Percentiles rank a stretch among this genome's conserved stretches.
Conservation (phyloP, 1,140 invertebrate genomes). For the Apis mellifera region Amel_HAv3.1 CM009931.2:27132001-27132500, state of each 20-base stretch:
- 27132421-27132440: slow-evolving; percentile 38
- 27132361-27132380: slow-evolving; percentile 6
- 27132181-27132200: background rate
- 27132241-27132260: background rate
- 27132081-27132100: too few relatives aligned
- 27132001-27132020: slow-evolving; percentile 37
- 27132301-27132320: slow-evolving; percentile 37
- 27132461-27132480: slow-evolving; percentile 64
- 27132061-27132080: slow-evolving; percentile 52
- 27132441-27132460: slow-evolving; percentile 51
- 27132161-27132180: too few relatives aligned
- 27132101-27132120: too few relatives aligned
- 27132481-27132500: slow-evolving; percentile 58
- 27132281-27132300: slow-evolving; percentile 51
- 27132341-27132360: slow-evolving; percentile 7
- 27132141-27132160: too few relatives aligned
- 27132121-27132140: slow-evolving; percentile 10
- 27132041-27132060: slow-evolving; percentile 45
- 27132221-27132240: background rate
- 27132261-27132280: slow-evolving; percentile 47
- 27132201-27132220: background rate
- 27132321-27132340: slow-evolving; percentile 47
- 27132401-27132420: slow-evolving; percentile 5
- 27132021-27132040: slow-evolving; percentile 43
- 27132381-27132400: slow-evolving; percentile 21